Conservation (phyloP, 2,113 vertebrate genomes). For the Cebus imitator region DNA sequence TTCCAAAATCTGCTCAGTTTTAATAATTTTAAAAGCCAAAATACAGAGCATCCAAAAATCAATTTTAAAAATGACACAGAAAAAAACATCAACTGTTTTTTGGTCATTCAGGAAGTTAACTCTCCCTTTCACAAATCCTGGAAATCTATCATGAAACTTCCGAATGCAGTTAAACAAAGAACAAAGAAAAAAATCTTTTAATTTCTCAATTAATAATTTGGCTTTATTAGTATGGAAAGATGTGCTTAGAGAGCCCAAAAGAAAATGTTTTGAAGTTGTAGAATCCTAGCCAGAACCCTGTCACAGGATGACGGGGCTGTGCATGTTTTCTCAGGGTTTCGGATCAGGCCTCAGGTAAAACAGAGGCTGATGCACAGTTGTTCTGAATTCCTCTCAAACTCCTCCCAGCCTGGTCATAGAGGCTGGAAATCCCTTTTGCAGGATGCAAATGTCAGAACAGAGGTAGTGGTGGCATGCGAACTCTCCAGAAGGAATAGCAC, state of each 20-base stretch:
- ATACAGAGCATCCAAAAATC: neutral
- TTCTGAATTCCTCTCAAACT: neutral
- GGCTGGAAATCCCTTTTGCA: neutral
- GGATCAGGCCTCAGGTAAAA: accelerated
- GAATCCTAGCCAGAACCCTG: neutral
- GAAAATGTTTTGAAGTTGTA: neutral
- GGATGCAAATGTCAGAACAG: neutral
- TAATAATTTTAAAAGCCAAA: slow-evolving; percentile 38
- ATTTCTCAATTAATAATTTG: neutral
- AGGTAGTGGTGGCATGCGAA: accelerated
- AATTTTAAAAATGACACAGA: neutral
- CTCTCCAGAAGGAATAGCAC: neutral
- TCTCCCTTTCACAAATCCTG: neutral
- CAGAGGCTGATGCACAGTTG: neutral
- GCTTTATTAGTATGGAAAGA: neutral
- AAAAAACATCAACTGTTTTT: neutral
- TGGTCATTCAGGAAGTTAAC: neutral
- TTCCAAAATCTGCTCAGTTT: neutral
- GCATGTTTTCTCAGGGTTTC: neutral
- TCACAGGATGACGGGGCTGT: accelerated
- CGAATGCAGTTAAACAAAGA: neutral
- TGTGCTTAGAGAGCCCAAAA: neutral
- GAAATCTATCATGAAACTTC: neutral
- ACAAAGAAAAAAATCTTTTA: neutral
- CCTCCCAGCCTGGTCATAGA: neutral